Evolutionary conservation across 2,888 invertebrate species (phyloP), one percentile per base, ranked within the genome.

Genomic region (Diploptera punctata): DNA sequence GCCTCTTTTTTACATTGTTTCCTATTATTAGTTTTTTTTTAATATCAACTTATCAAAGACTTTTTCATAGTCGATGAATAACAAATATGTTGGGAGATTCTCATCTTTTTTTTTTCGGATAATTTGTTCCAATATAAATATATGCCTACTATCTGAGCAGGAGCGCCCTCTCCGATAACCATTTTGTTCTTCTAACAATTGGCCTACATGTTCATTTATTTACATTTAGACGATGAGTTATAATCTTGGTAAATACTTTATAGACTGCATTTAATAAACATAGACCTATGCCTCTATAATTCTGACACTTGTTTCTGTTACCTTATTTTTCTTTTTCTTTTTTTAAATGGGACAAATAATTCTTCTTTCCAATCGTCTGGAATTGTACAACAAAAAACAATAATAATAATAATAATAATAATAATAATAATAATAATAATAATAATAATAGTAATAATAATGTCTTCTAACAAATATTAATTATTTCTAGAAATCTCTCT

Each of bases 301-400:
- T 43, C 13, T 43, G 9, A 43, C 43, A 43, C 9, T 43, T 13
- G 43, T 43, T 13, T 43, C 43, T 43, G 43, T 43, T n/a, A n/a
- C n/a, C n/a, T n/a, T n/a, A n/a, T n/a, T n/a, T n/a, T n/a, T n/a
- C n/a, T n/a, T n/a, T n/a, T n/a, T n/a, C n/a, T n/a, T 38, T 13
- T 38, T 9, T 13, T 9, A 38, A 9, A 10, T 52, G n/a, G 52
- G 52, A n/a, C 19, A 52, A 10, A 52, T 52, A 19, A 52, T n/a
- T 57, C 57, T 9, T 57, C 21, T 57, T 21, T n/a, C 21, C 57
- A 57, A 7, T 57, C 57, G 9, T 57, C 57, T 4, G 57, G 57
- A 13, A 57, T 26, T 26, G 57, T 21, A n/a, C 24, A 57, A 7
- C n/a, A n/a, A n/a, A n/a, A n/a, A n/a, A n/a, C n/a, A n/a, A n/a